Base-by-base conservation (phyloP, 2,888 invertebrate genomes). In the Hydriomena furcata region DNA sequence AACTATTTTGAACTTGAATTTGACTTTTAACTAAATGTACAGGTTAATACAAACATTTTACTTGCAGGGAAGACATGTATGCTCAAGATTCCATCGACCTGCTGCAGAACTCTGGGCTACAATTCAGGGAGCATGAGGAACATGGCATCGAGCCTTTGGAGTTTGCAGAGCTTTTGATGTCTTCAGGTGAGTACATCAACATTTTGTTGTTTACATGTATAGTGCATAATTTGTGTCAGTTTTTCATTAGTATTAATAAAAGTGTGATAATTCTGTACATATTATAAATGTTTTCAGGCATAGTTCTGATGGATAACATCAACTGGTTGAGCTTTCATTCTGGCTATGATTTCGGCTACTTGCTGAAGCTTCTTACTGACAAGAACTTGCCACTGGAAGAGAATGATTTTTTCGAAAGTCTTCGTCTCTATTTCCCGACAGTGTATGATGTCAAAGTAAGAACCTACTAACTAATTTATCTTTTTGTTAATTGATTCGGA, bases 281-380 rank as follows among this genome's bases (percentile, higher is more conserved):
- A n/a, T 25, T 8, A 13, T n/a, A 32, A 10, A 74, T 77, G 7
- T 20, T 32, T 40, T 13, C 75, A 91, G 96, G 98, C 42, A 94
- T 99, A 66, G 98, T 99, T 31, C 92, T 99, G 30, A 95, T 96
- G 91, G 99, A 99, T 67, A 96, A 98, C 76, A 97, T 99, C 52
- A 98, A 98, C 82, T 99, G 99, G 99, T 92, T 99, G 31, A 99
- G 99, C 61, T 99, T 99, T 90, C 99, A 99, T 90, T 98, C 99
- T 65, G 99, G 99, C 54, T 99, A 99, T 80, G 99, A 99, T 90
- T 99, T 99, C 90, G 99, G 99, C 31, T 99, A 99, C 86, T 92
- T 99, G 66, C 91, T 99, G 38, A 99, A 99, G 86, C 91, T 99
- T 50, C 92, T 99, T 57, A 99, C 98, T 1, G 97, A 98, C 82